Evolutionary conservation across 2,113 vertebrate genomes (phyloP).

Genomic region (Datnioides undecimradiatus): DNA sequence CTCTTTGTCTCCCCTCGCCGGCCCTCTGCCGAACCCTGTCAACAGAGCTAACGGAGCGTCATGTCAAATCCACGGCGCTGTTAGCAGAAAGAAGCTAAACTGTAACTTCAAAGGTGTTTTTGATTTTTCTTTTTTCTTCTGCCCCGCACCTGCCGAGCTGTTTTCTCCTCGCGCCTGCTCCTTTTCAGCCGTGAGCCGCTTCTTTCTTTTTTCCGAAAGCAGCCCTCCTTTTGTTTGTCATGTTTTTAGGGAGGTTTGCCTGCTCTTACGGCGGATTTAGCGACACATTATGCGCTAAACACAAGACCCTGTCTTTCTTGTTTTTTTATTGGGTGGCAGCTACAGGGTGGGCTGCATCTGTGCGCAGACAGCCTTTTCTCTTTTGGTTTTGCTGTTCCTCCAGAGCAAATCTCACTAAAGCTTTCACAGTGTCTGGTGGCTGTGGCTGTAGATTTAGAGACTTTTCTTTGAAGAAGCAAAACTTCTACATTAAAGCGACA

Average conservation of each 20-base stretch:
- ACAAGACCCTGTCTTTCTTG: neutral
- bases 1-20: neutral
- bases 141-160: conserved; percentile 42
- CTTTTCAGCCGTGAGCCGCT: conserved; percentile 20
- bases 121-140: conserved; percentile 13
- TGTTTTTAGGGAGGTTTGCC: conserved; percentile 27
- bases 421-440: neutral
- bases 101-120: conserved; percentile 53
- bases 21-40: conserved; percentile 20
- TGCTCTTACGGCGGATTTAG: conserved; percentile 2
- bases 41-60: conserved; percentile 3
- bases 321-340: neutral
- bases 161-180: conserved; percentile 24
- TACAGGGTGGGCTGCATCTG: too few species aligned
- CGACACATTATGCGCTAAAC: neutral
- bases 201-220: neutral
- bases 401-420: neutral
- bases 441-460: too few species aligned
- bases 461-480: too few species aligned
- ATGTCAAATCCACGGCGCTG: conserved; percentile 1
- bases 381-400: neutral
- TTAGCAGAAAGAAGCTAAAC: conserved; percentile 45
- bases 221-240: conserved; percentile 9
- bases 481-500: too few species aligned
- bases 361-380: neutral